These are phyloP conservation scores for Strigops habroptila DNA, from an alignment of 2,113 vertebrate genomes.

Conservation along the genomic window DNA sequence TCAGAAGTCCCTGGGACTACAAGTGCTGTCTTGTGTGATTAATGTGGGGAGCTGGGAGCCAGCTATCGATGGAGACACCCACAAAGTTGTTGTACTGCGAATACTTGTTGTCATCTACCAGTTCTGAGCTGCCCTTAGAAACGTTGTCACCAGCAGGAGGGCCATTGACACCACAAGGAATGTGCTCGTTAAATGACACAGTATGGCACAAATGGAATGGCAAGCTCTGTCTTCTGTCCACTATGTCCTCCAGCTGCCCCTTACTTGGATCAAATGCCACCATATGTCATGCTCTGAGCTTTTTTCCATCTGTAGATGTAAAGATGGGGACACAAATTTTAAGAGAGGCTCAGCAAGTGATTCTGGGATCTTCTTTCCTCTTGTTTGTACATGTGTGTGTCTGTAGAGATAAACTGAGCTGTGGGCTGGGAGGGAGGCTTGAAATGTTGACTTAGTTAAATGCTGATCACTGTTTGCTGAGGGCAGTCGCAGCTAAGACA, in stretches of 20 bases:
- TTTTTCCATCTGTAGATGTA: not conserved
- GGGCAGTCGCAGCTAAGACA: not conserved
- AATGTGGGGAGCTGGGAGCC: not conserved
- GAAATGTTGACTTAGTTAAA: not conserved
- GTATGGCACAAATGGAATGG: not conserved
- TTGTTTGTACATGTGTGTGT: not conserved
- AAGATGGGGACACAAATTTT: not conserved
- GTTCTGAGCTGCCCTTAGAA: not conserved
- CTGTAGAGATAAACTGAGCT: not conserved
- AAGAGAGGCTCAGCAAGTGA: not conserved
- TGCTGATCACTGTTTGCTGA: not conserved
- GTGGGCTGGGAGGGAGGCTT: not conserved
- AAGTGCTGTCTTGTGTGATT: not conserved
- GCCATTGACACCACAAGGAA: not conserved
- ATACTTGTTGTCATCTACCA: not conserved
- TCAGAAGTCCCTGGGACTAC: not conserved
- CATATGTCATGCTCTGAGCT: not conserved
- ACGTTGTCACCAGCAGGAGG: not conserved
- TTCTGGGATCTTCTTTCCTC: not conserved
- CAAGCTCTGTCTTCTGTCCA: not conserved
- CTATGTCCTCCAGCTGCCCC: not conserved
- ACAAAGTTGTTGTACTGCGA: not conserved
- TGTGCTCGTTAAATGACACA: not conserved
- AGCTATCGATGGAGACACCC: rapidly evolving
- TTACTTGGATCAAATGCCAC: not conserved